Evolutionary conservation across 53 echinoderm and acorn worm genomes (phyloP).

Genomic region (Arbacia lixula): DNA sequence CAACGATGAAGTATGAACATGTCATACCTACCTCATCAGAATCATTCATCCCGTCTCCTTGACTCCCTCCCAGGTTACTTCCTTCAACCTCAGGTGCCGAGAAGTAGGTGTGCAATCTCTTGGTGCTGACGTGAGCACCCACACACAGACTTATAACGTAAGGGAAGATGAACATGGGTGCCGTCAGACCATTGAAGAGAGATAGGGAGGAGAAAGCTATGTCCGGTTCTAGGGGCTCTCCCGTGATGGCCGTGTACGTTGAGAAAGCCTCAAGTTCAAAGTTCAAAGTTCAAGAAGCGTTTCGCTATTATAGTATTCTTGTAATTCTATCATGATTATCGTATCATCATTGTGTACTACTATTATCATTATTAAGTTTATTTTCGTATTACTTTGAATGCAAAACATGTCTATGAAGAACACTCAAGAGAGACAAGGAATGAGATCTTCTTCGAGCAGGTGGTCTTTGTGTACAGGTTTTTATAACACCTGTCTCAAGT

Average conservation of each 20-base stretch:
- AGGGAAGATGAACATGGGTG: slow-evolving; percentile 57
- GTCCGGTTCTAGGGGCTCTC: slow-evolving; percentile 28
- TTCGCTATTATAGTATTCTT: no score
- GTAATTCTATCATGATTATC: no score
- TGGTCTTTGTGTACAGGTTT: no score
- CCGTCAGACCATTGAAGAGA: slow-evolving; percentile 49
- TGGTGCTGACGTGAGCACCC: slow-evolving; percentile 77
- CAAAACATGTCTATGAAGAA: no score
- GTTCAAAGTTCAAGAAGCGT: no score
- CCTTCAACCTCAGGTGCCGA: slow-evolving; percentile 73
- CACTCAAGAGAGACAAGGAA: no score
- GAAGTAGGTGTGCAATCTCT: slow-evolving; percentile 67
- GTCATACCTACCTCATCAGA: slow-evolving; percentile 18
- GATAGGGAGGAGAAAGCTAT: slow-evolving; percentile 58
- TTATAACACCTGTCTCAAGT: no score
- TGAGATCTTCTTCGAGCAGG: no score
- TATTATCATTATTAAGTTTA: no score
- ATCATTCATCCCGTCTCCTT: not conserved
- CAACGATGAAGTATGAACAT: no score
- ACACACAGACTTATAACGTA: slow-evolving; percentile 55
- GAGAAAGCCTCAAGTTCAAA: slow-evolving; percentile 36
- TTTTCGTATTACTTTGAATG: no score
- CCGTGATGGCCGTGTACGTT: slow-evolving; percentile 53
- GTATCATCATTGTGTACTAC: no score
- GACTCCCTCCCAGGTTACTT: not conserved